These are phyloP conservation scores for Drosophila repleta DNA, from an alignment of 1,140 invertebrate genomes.

Conservation along the genomic window DNA sequence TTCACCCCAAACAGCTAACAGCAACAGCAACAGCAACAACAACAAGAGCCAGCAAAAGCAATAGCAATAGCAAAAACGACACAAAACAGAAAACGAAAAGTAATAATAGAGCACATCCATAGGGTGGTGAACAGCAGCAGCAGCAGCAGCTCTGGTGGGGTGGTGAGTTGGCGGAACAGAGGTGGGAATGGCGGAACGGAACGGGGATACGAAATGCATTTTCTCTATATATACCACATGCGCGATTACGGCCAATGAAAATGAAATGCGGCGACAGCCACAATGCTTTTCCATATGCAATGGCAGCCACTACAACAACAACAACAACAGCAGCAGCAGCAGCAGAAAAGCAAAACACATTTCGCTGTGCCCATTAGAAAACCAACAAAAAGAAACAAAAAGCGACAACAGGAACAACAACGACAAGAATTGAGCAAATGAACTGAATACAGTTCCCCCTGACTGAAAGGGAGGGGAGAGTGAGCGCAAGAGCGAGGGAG, in stretches of 20 bases:
- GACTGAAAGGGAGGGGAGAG: not conserved
- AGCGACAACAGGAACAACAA: constrained; percentile 1
- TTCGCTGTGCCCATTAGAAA: constrained; percentile 50
- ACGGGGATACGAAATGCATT: constrained; percentile 21
- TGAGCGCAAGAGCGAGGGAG: not conserved
- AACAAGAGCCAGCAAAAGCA: constrained; percentile 24
- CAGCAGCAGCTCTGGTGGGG: constrained; percentile 1
- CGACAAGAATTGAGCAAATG: constrained; percentile 44
- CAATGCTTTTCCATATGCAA: constrained; percentile 40
- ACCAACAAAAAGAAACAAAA: not conserved
- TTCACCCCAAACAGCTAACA: constrained; percentile 64
- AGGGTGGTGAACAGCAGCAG: constrained; percentile 10
- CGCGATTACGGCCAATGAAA: constrained; percentile 49
- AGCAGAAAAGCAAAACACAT: constrained; percentile 36
- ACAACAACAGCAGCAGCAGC: constrained; percentile 11
- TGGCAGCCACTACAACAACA: constrained; percentile 14
- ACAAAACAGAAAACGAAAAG: constrained; percentile 41
- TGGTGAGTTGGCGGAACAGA: not conserved
- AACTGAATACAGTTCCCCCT: constrained; percentile 37
- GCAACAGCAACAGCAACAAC: constrained; percentile 9
- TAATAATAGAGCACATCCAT: constrained; percentile 48
- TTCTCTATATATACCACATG: constrained; percentile 18
- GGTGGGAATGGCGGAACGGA: constrained; percentile 16
- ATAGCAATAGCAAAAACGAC: constrained; percentile 39
- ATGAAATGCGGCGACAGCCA: constrained; percentile 48